phyloP scores from a whole-genome alignment of 2,888 invertebrate genomes.

The Drosophila lacicola region DNA sequence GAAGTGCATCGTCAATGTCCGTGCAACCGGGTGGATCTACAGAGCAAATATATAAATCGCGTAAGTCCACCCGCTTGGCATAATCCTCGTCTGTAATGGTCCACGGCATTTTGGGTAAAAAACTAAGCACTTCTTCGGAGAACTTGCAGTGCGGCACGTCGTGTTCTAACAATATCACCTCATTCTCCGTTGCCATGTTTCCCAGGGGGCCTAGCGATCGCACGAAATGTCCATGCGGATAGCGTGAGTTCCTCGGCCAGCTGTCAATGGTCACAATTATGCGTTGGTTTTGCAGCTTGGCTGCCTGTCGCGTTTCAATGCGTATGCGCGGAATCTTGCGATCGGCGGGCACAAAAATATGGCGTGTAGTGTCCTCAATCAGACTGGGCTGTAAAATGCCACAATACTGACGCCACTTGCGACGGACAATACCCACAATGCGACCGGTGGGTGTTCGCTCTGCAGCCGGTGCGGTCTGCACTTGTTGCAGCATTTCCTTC shows the following conservation, averaged over 20 bases:
- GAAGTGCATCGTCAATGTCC: constrained; percentile 99
- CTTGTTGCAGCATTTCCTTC: constrained; percentile 85
- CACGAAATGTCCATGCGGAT: constrained; percentile 98
- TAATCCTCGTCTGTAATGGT: constrained; percentile 93
- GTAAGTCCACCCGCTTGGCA: constrained; percentile 92
- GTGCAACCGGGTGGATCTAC: constrained; percentile 99
- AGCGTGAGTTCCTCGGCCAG: constrained; percentile 97
- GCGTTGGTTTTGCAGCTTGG: constrained; percentile 91
- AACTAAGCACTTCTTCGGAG: constrained; percentile 96
- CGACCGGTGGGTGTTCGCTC: constrained; percentile 89
- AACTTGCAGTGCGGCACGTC: constrained; percentile 98
- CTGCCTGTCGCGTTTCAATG: constrained; percentile 97
- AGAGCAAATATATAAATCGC: constrained; percentile 94
- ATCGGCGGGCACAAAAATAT: constrained; percentile 97
- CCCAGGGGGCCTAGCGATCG: constrained; percentile 96
- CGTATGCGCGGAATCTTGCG: constrained; percentile 96
- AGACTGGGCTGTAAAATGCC: constrained; percentile 94
- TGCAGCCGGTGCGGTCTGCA: constrained; percentile 62
- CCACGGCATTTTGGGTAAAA: constrained; percentile 96
- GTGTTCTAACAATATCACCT: constrained; percentile 97
- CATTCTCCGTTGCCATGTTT: constrained; percentile 97
- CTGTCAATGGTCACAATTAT: constrained; percentile 98
- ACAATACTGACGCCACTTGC: constrained; percentile 99
- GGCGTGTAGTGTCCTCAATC: constrained; percentile 89
- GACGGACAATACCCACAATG: constrained; percentile 96